Evolutionary conservation across 2,797 vertebrate species (phyloP), one percentile per base, ranked within the genome.

Genomic region (Mycteria americana): DNA sequence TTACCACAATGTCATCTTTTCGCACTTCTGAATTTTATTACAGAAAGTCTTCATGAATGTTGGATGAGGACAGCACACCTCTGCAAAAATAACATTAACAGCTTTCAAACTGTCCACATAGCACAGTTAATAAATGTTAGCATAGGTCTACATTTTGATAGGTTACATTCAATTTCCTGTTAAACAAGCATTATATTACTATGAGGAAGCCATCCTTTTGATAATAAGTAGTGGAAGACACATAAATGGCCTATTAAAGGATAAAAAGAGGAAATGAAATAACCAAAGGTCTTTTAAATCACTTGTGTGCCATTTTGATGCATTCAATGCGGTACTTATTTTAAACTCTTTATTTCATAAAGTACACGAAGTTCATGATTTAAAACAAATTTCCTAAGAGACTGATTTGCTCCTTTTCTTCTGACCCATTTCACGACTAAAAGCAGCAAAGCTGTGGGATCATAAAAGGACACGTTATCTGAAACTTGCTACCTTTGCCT

Each of bases 251-350:
- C 95, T 96, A 86, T 96, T 97, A 86, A 95, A 90, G 75, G 93
- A 91, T 76, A 97, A 95, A 96, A 91, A 91, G 68, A 96, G 84
- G 59, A 97, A 97, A 96, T 97, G 21, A 97, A 92, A 76, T 92
- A 95, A 93, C 73, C 92, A 77, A 97, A 97, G 91, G 68, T 90
- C 95, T 97, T 98, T 95, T 81, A 97, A 97, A 97, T 96, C 92
- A 97, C 93, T 95, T 37, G 62, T 88, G 70, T 93, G 85, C 73
- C 87, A 88, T 97, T 94, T 95, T 93, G 86, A 96, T 96, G 85
- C 77, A 77, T 94, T 97, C 78, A 93, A 28, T 82, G 81, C 35
- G 59, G 70, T 94, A 77, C 73, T 97, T 97, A 95, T 37, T 96
- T 95, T 83, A 96, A 97, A 93, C 85, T 93, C 78, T 72, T 33